A percentile compares a stretch with the other conserved stretches of the same genome.
phyloP scores from a whole-genome alignment of 2,113 vertebrate genomes.

The Astatoreochromis straeleni region DNA sequence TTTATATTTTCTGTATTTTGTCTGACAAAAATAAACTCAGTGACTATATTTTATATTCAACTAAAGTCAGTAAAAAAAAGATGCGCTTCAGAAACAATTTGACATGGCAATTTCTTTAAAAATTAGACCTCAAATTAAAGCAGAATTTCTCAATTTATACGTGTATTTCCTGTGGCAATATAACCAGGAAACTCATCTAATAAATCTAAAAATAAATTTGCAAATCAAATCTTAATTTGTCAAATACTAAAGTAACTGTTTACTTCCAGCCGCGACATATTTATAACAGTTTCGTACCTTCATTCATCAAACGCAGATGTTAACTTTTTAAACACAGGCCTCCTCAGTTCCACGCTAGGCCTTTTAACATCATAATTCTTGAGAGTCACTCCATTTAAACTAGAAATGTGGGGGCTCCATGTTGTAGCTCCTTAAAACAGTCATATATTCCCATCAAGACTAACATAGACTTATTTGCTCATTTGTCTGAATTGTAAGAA shows the following conservation, averaged over 20 bases:
- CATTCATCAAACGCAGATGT: conserved; percentile 55
- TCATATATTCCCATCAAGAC: conserved; percentile 55
- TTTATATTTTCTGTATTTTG: neutral
- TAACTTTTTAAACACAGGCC: conserved; percentile 45
- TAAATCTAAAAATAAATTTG: conserved; percentile 34
- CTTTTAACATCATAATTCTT: conserved; percentile 52
- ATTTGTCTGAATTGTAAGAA: conserved; percentile 62
- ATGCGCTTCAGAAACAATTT: neutral
- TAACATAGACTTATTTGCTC: conserved; percentile 60
- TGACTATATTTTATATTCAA: conserved; percentile 16
- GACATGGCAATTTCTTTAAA: neutral
- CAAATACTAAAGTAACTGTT: conserved; percentile 33
- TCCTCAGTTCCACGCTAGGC: conserved; percentile 36
- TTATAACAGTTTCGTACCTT: conserved; percentile 20
- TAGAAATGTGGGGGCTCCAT: conserved; percentile 31
- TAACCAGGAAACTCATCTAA: neutral
- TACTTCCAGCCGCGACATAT: conserved; percentile 22
- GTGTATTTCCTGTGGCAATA: neutral
- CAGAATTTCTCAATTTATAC: neutral
- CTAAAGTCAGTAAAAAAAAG: neutral
- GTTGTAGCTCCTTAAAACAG: conserved; percentile 26
- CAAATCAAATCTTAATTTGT: conserved; percentile 35
- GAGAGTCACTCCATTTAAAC: conserved; percentile 48
- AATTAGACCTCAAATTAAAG: neutral
- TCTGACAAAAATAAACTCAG: neutral